phyloP scores from a whole-genome alignment of 2,113 vertebrate species.

The Lontra canadensis region DNA sequence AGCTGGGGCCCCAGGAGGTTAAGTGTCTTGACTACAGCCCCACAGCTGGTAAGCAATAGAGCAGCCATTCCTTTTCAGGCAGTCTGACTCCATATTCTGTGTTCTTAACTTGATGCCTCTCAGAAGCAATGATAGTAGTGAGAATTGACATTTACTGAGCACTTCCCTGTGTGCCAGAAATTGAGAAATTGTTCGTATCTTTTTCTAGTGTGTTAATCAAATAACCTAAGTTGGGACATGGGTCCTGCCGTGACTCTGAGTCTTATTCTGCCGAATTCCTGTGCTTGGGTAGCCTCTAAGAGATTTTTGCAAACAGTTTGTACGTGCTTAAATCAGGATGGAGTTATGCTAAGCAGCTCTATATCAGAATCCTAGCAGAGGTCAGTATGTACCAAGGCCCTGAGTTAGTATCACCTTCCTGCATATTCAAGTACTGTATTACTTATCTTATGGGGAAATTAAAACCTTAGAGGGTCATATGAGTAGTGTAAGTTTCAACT shows the following conservation, averaged over 20 bases:
- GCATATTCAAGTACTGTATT: neutral
- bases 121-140: neutral
- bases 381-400: neutral
- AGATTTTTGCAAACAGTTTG: neutral
- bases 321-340: constrained; percentile 6
- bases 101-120: neutral
- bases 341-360: neutral
- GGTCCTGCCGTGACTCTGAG: neutral
- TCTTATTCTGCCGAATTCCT: neutral
- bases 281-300: neutral
- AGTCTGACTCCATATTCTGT: neutral
- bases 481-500: constrained; percentile 7
- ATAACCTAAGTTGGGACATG: neutral
- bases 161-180: neutral
- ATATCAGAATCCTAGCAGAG: neutral
- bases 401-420: neutral
- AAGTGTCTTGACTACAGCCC: neutral
- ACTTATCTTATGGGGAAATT: neutral
- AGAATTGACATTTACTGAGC: neutral
- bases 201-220: neutral
- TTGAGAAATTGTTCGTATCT: neutral
- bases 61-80: neutral
- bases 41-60: neutral
- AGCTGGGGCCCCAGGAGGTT: neutral
- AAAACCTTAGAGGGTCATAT: neutral